Percentiles rank a stretch among this genome's conserved stretches.
Evolutionary conservation across 1,140 invertebrate genomes (phyloP).

Genomic region (Plectrocnemia conspersa): DNA sequence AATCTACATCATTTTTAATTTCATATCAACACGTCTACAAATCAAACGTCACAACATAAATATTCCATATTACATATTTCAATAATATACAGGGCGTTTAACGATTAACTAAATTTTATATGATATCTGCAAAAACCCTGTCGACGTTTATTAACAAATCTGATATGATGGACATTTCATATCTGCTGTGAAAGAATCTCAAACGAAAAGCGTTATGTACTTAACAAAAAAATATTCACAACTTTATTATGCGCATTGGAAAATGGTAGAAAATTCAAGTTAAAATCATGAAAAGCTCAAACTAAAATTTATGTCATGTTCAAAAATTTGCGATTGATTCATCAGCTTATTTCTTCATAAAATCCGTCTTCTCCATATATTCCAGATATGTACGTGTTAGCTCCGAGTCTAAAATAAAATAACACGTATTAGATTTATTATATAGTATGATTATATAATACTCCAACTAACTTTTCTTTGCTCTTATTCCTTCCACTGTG

Average conservation of each 20-base stretch:
- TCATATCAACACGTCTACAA: constrained; percentile 18
- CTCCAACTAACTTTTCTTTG: constrained; percentile 23
- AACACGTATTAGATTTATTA: too few relatives aligned
- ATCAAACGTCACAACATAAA: neutral
- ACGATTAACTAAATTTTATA: constrained; percentile 8
- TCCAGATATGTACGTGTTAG: constrained; percentile 15
- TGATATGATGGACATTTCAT: constrained; percentile 24
- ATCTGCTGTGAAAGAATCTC: neutral
- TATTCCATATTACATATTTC: neutral
- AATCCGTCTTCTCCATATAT: constrained; percentile 15
- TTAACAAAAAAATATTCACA: neutral
- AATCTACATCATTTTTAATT: constrained; percentile 13
- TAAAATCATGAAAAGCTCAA: neutral
- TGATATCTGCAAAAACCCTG: constrained; percentile 21
- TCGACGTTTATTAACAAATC: constrained; percentile 12
- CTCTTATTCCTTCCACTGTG: constrained; percentile 22
- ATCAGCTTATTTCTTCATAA: constrained; percentile 33
- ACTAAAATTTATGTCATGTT: neutral
- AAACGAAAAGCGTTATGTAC: neutral
- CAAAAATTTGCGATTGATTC: neutral
- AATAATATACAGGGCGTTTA: constrained; percentile 13
- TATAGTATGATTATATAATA: too few relatives aligned
- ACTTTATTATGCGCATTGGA: neutral
- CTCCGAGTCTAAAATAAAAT: constrained; percentile 1
- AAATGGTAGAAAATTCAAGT: neutral